phyloP scores from a whole-genome alignment of 2,888 invertebrate species.

The Erebia aethiops region DNA sequence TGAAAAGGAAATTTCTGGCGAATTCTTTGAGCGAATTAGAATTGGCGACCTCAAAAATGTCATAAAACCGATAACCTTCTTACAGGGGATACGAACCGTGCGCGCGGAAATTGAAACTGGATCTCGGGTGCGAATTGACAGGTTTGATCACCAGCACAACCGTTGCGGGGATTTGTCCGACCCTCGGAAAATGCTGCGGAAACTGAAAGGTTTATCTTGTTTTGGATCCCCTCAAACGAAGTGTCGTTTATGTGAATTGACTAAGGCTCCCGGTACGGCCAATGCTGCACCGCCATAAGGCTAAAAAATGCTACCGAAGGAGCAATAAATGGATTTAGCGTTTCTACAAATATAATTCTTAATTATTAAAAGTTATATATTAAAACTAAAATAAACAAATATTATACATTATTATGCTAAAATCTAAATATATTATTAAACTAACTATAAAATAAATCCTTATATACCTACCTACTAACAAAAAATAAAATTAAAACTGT shows the following conservation, averaged over 20 bases:
- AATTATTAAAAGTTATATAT: too few relatives aligned
- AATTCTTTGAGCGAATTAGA: background rate
- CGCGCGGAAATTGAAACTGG: conserved; percentile 24
- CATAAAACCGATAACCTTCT: conserved; percentile 15
- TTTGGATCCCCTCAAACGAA: conserved; percentile 11
- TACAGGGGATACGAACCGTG: conserved; percentile 16
- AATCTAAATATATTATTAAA: too few relatives aligned
- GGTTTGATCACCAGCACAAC: conserved; percentile 31
- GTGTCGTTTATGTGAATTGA: conserved; percentile 5
- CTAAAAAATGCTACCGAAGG: background rate
- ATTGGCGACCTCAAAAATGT: conserved; percentile 12
- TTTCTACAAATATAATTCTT: too few relatives aligned
- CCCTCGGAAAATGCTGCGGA: conserved; percentile 31
- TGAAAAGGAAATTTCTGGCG: background rate
- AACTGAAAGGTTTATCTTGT: conserved; percentile 31
- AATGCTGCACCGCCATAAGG: background rate
- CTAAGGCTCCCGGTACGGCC: background rate
- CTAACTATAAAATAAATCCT: too few relatives aligned
- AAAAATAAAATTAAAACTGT: too few relatives aligned
- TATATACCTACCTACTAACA: too few relatives aligned
- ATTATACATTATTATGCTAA: too few relatives aligned
- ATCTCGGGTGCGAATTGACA: conserved; percentile 25
- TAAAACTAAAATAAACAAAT: too few relatives aligned
- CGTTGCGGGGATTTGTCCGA: conserved; percentile 28
- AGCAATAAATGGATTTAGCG: background rate